Evolutionary conservation across 2,888 invertebrate species (phyloP).

Genomic region (Synanthedon andrenaeformis): DNA sequence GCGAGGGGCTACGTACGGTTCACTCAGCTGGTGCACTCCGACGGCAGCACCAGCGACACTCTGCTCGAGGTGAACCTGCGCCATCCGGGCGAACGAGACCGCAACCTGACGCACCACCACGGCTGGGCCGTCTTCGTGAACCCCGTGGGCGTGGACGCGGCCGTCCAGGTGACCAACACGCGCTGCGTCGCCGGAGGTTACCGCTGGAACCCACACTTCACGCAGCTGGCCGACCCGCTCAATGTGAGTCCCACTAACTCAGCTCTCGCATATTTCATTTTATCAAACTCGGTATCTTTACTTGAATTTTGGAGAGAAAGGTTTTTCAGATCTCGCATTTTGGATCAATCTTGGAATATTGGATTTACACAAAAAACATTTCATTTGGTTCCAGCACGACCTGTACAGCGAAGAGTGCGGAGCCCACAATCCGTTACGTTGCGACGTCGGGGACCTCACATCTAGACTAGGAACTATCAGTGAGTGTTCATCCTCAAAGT

Average conservation of each 20-base stretch:
- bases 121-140: conserved; percentile 93
- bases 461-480: conserved; percentile 85
- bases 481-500: conserved; percentile 19
- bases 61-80: conserved; percentile 88
- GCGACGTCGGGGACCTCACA: conserved; percentile 92
- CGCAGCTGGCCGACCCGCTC: conserved; percentile 88
- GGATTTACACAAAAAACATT: too few species aligned
- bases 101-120: conserved; percentile 86
- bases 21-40: conserved; percentile 89
- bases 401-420: conserved; percentile 90
- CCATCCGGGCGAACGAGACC: conserved; percentile 88
- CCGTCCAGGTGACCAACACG: conserved; percentile 81
- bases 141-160: conserved; percentile 91
- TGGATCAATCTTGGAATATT: too few species aligned
- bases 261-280: too few species aligned
- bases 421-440: conserved; percentile 87
- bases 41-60: conserved; percentile 90
- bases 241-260: conserved; percentile 71
- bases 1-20: conserved; percentile 88
- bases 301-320: too few species aligned
- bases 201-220: conserved; percentile 91
- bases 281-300: background rate
- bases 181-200: conserved; percentile 93
- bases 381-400: conserved; percentile 71
- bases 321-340: too few species aligned